phyloP scores from a whole-genome alignment of 2,797 vertebrate species.

The Adrianichthys oophorus region DNA sequence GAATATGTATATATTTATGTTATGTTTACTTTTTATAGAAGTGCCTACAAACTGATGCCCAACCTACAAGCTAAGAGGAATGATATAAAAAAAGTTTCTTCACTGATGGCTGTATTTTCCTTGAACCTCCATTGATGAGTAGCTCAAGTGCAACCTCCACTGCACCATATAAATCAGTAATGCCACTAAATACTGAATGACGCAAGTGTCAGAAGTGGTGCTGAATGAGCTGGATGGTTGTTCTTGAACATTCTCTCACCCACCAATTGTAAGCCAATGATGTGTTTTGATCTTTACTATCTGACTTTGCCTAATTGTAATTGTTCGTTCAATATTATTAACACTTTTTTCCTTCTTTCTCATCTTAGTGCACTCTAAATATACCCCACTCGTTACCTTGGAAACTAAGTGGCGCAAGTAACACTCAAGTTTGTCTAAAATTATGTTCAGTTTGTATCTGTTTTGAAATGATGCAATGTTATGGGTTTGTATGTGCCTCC shows the following conservation, averaged over 20 bases:
- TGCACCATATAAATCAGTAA: slow-evolving; percentile 67
- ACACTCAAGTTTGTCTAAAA: slow-evolving; percentile 76
- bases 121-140: slow-evolving; percentile 44
- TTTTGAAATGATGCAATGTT: slow-evolving; percentile 51
- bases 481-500: slow-evolving; percentile 31
- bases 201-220: slow-evolving; percentile 67
- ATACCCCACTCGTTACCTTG: slow-evolving; percentile 78
- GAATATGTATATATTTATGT: neutral
- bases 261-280: slow-evolving; percentile 59
- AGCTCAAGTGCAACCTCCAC: slow-evolving; percentile 54
- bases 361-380: slow-evolving; percentile 75
- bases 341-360: slow-evolving; percentile 55
- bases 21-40: too few relatives aligned
- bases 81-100: slow-evolving; percentile 8
- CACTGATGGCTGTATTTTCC: slow-evolving; percentile 49
- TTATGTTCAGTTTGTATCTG: slow-evolving; percentile 66
- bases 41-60: too few relatives aligned
- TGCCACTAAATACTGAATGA: slow-evolving; percentile 72
- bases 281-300: slow-evolving; percentile 69
- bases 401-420: slow-evolving; percentile 79
- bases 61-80: slow-evolving; percentile 8
- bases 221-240: slow-evolving; percentile 63
- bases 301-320: slow-evolving; percentile 73
- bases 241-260: slow-evolving; percentile 62
- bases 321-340: slow-evolving; percentile 66